Evolutionary conservation across 2,797 vertebrate genomes (phyloP).

Genomic region (Sebastes diaconus): DNA sequence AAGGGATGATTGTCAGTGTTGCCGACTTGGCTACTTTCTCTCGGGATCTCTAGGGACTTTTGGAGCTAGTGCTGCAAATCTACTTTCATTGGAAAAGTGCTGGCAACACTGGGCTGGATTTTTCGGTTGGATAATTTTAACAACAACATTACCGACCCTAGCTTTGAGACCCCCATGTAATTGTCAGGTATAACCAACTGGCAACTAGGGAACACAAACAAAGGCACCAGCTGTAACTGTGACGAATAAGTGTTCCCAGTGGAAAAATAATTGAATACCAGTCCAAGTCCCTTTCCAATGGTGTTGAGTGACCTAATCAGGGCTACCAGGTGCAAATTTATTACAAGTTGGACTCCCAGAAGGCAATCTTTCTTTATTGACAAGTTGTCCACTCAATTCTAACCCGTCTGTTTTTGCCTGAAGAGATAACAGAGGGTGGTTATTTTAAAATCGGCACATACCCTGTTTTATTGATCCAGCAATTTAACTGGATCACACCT

Average conservation of each 20-base stretch:
- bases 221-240: not conserved
- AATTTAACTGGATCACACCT: not conserved
- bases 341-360: slow-evolving; percentile 10
- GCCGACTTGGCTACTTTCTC: too few relatives aligned
- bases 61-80: too few relatives aligned
- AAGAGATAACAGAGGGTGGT: not conserved
- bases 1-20: too few relatives aligned
- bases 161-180: not conserved
- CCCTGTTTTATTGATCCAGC: not conserved
- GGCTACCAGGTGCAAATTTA: slow-evolving; percentile 25
- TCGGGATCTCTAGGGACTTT: too few relatives aligned
- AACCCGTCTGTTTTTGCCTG: not conserved
- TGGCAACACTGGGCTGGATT: too few relatives aligned
- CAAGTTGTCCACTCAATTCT: slow-evolving; percentile 10
- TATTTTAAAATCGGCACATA: not conserved
- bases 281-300: slow-evolving; percentile 8
- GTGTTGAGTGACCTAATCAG: slow-evolving; percentile 14
- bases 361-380: slow-evolving; percentile 22
- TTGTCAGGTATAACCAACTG: slow-evolving; percentile 11
- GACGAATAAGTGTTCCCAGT: slow-evolving; percentile 29
- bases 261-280: slow-evolving; percentile 38
- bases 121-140: too few relatives aligned
- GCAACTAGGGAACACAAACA: not conserved
- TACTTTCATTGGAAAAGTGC: too few relatives aligned
- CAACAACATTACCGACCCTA: not conserved